Conservation (phyloP, 2,113 vertebrate species). For the Brachyhypopomus occidentalis region DNA sequence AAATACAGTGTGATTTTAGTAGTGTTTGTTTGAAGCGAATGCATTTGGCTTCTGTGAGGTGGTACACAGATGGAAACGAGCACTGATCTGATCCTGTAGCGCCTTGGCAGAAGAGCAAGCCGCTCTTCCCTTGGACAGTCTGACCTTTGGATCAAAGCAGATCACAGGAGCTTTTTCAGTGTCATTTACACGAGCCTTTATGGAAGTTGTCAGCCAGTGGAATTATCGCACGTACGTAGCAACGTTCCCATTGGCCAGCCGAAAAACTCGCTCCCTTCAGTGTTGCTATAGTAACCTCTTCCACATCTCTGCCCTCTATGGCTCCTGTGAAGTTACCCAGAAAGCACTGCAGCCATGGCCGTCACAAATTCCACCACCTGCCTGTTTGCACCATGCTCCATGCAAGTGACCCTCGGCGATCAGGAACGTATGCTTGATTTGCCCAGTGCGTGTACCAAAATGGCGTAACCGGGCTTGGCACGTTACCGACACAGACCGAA, state of each 20-base stretch:
- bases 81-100: not conserved
- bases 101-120: not conserved
- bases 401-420: slow-evolving; percentile 33
- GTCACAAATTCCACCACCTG: not conserved
- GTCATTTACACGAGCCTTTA: not conserved
- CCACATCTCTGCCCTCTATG: slow-evolving; percentile 6
- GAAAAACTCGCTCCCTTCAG: slow-evolving; percentile 6
- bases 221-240: slow-evolving; percentile 11
- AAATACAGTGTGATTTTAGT: not conserved
- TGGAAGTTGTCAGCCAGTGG: not conserved
- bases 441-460: not conserved
- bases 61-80: not conserved
- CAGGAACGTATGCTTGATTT: not conserved
- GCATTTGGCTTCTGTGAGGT: slow-evolving; percentile 9
- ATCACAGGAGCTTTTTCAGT: not conserved
- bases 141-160: not conserved
- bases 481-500: not conserved
- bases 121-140: not conserved
- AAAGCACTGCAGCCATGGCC: slow-evolving; percentile 27
- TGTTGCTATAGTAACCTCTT: not conserved
- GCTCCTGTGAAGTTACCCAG: slow-evolving; percentile 21
- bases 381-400: slow-evolving; percentile 20
- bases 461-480: no score
- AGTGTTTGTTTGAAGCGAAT: not conserved
- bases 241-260: slow-evolving; percentile 7